phyloP scores from a whole-genome alignment of 2,888 invertebrate species.

The Lasioglossum zephyrum region DNA sequence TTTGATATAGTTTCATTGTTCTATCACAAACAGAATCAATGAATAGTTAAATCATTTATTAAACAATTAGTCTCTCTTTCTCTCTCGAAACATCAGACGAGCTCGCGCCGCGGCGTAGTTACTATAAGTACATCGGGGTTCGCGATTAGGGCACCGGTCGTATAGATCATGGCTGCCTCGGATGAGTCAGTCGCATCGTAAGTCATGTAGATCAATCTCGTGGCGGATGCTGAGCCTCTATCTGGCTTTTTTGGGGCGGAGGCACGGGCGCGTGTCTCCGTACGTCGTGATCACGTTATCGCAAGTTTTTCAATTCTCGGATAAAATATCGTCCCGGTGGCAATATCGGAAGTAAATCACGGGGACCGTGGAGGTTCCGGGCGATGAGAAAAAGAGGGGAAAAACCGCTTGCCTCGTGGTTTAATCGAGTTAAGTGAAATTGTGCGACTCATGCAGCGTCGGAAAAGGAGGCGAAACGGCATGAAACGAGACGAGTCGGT shows the following conservation, averaged over 20 bases:
- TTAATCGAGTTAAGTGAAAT: slow-evolving; percentile 74
- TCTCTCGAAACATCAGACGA: background rate
- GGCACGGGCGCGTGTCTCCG: slow-evolving; percentile 23
- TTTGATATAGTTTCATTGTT: background rate
- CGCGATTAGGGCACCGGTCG: background rate
- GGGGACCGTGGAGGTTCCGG: slow-evolving; percentile 59
- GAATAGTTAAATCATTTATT: background rate
- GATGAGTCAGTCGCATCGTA: slow-evolving; percentile 62
- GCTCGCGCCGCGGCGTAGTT: slow-evolving; percentile 23
- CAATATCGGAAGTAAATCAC: slow-evolving; percentile 73
- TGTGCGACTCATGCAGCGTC: slow-evolving; percentile 62
- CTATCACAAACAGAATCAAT: background rate
- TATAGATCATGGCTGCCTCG: slow-evolving; percentile 24
- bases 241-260: background rate
- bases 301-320: slow-evolving; percentile 65
- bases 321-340: slow-evolving; percentile 67
- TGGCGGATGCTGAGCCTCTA: slow-evolving; percentile 25
- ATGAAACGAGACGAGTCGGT: background rate
- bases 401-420: slow-evolving; percentile 64
- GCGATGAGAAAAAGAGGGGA: slow-evolving; percentile 41
- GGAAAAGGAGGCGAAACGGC: background rate
- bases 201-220: slow-evolving; percentile 68
- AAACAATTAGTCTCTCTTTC: background rate
- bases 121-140: background rate
- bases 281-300: slow-evolving; percentile 60